Evolutionary conservation across 2,888 invertebrate genomes (phyloP), one percentile per base, ranked within the genome.

Genomic region (Anagyrus pseudococci): DNA sequence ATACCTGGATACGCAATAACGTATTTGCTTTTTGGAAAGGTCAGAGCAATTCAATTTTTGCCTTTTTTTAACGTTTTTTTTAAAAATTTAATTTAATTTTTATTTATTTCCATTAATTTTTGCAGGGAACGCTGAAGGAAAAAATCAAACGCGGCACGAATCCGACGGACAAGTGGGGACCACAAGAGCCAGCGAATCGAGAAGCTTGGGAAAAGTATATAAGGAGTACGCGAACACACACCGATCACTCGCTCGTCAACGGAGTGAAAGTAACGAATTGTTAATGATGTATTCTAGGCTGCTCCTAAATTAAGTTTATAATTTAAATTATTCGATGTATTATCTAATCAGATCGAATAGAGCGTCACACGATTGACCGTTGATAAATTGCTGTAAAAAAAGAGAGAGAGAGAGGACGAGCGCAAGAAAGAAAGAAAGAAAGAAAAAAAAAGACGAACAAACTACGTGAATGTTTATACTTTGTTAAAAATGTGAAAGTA

Each of bases 1-100:
- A 91, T 96, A 71, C 96, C 95, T 0, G 73, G 83, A 4, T 89
- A 88, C 74, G 83, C 88, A 65, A 70, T 91, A 1, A 89, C 85
- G 73, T 83, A 84, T 68, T 77, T 83, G 61, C 53, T 75, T 40
- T 73, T 71, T 25, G 82, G 82, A 10, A 74, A 75, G 71, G 75
- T 77, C 64, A 13, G 33, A 8, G 33, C 3, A 37, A 13, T 37
- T 37, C 15, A 37, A 4, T 13, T 4, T 15, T 8, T 4, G 33
- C 29, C 29, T 7, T 37, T 37, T 8, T 8, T 37, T 37, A 2
- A 43, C 17, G 2, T 19, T 43, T 43, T 43, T 8, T 4, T 19
- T 43, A 10, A 43, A 33, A 33, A 33, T 8, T 33, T 7, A 33
- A 33, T 33, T 8, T 8, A 33, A 33, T 33, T 8, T 8, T 8